Percentiles rank a stretch among this genome's conserved stretches.
Conservation (phyloP, 2,888 invertebrate genomes). For the Synergus gifuensis region DNA sequence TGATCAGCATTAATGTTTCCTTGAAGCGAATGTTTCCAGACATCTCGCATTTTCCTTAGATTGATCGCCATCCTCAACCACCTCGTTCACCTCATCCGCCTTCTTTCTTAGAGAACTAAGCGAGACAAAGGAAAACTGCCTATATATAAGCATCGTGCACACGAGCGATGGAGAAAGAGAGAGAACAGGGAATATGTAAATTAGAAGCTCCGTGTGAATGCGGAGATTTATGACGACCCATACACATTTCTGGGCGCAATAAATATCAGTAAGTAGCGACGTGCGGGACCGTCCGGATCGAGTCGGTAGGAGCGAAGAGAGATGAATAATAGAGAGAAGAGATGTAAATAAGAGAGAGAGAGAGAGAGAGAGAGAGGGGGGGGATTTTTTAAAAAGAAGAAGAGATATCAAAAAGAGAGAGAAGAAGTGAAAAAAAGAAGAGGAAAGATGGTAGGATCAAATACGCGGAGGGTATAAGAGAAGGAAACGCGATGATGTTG, state of each 20-base stretch:
- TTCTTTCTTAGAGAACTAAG: slow-evolving; percentile 44
- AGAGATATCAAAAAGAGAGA: background rate
- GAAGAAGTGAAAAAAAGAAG: slow-evolving; percentile 25
- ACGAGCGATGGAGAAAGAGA: slow-evolving; percentile 52
- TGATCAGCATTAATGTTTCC: background rate
- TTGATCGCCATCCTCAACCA: slow-evolving; percentile 28
- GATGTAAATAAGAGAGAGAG: slow-evolving; percentile 46
- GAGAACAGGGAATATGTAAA: slow-evolving; percentile 74
- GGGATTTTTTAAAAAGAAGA: background rate
- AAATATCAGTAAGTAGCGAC: slow-evolving; percentile 78
- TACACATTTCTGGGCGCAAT: slow-evolving; percentile 77
- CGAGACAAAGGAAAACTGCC: slow-evolving; percentile 46
- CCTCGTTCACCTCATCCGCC: slow-evolving; percentile 37
- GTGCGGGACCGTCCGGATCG: slow-evolving; percentile 70
- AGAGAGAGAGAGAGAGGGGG: background rate
- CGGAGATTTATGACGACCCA: slow-evolving; percentile 77
- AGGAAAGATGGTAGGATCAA: slow-evolving; percentile 37
- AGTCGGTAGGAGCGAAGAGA: slow-evolving; percentile 46
- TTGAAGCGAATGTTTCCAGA: background rate
- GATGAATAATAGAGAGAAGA: slow-evolving; percentile 40
- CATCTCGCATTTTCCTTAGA: slow-evolving; percentile 4
- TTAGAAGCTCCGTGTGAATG: slow-evolving; percentile 78
- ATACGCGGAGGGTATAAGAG: slow-evolving; percentile 41
- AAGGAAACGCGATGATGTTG: background rate
- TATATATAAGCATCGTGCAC: slow-evolving; percentile 45